Base-by-base conservation (phyloP, 2,888 invertebrate species). In the Cryptus viduatorius region DNA sequence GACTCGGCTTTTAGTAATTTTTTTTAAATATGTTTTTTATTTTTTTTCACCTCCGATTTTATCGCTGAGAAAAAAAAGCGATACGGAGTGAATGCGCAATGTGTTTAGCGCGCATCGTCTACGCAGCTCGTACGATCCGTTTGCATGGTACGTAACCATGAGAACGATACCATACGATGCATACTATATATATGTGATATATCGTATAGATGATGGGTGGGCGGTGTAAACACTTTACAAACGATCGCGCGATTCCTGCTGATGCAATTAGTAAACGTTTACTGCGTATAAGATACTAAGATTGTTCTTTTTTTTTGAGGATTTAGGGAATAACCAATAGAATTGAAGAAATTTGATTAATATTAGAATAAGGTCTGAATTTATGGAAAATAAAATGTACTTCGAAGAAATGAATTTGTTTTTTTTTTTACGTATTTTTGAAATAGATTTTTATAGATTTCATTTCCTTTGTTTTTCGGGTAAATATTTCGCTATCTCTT, bases 1-100 rank as follows among this genome's bases (percentile, higher is more conserved):
- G 83, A 71, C 83, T 84, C 83, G 78, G 87, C 73, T 82, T 85
- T 50, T 75, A 64, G 48, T 64, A 59, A 5, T 64, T 75, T 75
- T 61, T 59, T 64, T 64, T n/a, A 2, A n/a, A 2, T n/a, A n/a
- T n/a, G n/a, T 64, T 73, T 44, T 64, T n/a, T n/a, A n/a, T n/a
- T n/a, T 64, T 64, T 24, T 24, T 50, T 19, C 12, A 48, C 71
- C 48, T 10, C n/a, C 48, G 8, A 50, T 69, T 77, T 77, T 65
- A 61, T 56, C 72, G 68, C 46, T 24, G 14, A 10, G 24, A 19
- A 46, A 75, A 72, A 79, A 64, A 64, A 75, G 24, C 12, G 24
- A 73, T 48, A 14, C 4, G 42, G 42, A 68, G 46, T 10, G 29
- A 61, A 67, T 73, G 50, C 42, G 65, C 67, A 65, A 53, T 61